Base-by-base conservation (phyloP, 2,888 invertebrate species). In the Melikaiella ostensackeni region DNA sequence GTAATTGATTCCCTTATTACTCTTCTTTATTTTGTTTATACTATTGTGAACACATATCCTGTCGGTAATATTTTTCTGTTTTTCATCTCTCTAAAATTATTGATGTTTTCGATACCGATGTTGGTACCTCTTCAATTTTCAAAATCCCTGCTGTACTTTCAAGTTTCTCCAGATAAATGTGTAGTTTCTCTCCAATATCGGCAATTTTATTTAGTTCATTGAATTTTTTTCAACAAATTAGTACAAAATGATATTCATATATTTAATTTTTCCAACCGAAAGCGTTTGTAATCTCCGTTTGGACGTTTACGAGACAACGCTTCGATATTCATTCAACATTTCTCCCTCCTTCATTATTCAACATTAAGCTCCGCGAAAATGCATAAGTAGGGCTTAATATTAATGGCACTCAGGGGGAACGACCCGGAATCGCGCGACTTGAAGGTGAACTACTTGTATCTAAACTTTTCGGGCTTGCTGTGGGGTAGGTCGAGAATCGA, bases 381-480 rank as follows among this genome's bases (percentile, higher is more conserved):
- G 50, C 27, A 70, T 70, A 70, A 70, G 64, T 63, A 57, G 30
- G 21, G 16, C 50, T 64, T 64, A 57, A 64, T 64, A 50, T 75
- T 75, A 46, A 64, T 57, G 64, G 24, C 16, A 46, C 63, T 75
- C 64, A 13, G 21, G 42, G 50, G 64, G 27, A 64, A 50, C 46
- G 46, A 75, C 16, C 46, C 59, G 16, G 24, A 73, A 30, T 42
- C 42, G 35, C 7, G 13, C 16, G 38, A 19, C 24, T 74, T 77
- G 50, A 77, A 70, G 75, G 70, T 70, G 70, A n/a, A 50, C 70
- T 11, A 21, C 50, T 70, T 21, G n/a, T 70, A 55, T 55, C 30
- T 50, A 5, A 30, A 33, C 9, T 50, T 55, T 21, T 50, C 13
- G 11, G 42, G 33, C 9, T n/a, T 16, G 35, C 5, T 35, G n/a